Percentiles rank a stretch among this genome's conserved stretches.
These are phyloP conservation scores for Cotesia chilonis DNA, from an alignment of 1,140 invertebrate genomes.

Conservation along the genomic window DNA sequence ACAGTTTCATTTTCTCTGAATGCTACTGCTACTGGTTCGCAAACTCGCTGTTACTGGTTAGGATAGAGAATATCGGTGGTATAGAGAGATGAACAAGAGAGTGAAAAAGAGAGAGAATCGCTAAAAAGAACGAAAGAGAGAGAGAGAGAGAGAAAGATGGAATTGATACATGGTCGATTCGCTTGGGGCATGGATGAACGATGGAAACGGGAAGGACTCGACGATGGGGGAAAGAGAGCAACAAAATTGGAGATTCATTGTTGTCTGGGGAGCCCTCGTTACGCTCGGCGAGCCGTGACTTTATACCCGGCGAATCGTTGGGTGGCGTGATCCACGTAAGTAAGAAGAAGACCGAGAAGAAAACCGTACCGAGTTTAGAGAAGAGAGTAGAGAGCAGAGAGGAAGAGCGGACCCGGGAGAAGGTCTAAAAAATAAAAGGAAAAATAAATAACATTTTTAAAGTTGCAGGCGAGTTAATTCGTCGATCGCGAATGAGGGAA, in stretches of 20 bases:
- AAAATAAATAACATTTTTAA: constrained; percentile 6
- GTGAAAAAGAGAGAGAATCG: background rate
- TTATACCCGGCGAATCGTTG: constrained; percentile 39
- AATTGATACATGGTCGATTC: constrained; percentile 39
- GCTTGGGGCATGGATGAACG: constrained; percentile 29
- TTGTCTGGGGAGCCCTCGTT: constrained; percentile 49
- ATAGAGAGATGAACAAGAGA: constrained; percentile 1
- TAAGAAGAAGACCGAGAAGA: constrained; percentile 32
- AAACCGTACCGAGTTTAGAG: background rate
- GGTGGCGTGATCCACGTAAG: constrained; percentile 34
- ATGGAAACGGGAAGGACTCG: constrained; percentile 32
- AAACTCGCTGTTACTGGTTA: background rate
- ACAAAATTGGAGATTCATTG: constrained; percentile 52
- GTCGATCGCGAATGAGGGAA: constrained; percentile 17
- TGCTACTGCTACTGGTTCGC: background rate
- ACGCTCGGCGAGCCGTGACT: constrained; percentile 49
- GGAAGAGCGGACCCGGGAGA: background rate
- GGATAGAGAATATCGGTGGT: background rate
- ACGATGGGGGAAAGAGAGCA: constrained; percentile 38
- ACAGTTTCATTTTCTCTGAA: constrained; percentile 1
- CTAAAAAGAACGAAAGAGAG: constrained; percentile 7
- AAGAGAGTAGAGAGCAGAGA: too few relatives aligned
- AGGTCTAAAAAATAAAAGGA: constrained; percentile 11
- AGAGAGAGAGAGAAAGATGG: constrained; percentile 39
- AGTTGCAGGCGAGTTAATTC: constrained; percentile 26